phyloP scores from a whole-genome alignment of 2,113 vertebrate species.

The Neolamprologus fasciatus region DNA sequence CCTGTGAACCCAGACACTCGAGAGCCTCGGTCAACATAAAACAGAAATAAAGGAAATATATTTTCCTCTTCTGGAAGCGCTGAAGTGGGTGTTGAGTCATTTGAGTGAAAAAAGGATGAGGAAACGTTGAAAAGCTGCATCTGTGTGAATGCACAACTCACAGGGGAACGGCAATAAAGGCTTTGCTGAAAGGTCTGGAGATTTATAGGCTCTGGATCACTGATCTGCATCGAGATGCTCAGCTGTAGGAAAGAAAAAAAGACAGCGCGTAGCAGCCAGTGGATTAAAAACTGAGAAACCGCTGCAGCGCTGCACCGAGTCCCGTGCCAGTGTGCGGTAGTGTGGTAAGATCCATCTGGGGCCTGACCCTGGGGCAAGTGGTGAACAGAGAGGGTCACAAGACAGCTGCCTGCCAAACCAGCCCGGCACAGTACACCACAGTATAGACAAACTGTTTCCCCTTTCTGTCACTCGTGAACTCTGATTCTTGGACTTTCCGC shows the following conservation, averaged over 20 bases:
- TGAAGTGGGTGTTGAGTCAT: slow-evolving; percentile 39
- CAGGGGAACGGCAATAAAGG: not conserved
- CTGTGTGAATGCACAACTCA: not conserved
- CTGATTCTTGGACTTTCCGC: not conserved
- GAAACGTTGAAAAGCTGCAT: not conserved
- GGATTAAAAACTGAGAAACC: not conserved
- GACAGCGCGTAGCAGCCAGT: not conserved
- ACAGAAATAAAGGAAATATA: not conserved
- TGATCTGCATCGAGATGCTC: not conserved
- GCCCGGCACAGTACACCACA: not conserved
- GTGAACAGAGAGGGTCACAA: not conserved
- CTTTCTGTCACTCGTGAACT: not conserved
- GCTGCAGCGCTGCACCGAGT: not conserved
- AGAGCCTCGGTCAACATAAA: slow-evolving; percentile 7
- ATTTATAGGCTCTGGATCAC: slow-evolving; percentile 28
- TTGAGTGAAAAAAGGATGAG: slow-evolving; percentile 5
- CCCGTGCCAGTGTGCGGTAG: not conserved
- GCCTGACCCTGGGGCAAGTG: slow-evolving; percentile 7
- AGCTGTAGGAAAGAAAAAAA: slow-evolving; percentile 7
- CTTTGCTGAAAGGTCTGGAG: slow-evolving; percentile 34
- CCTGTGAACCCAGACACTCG: slow-evolving; percentile 31
- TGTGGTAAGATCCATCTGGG: not conserved
- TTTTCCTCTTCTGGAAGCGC: not conserved
- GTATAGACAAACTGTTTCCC: not conserved
- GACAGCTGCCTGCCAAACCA: slow-evolving; percentile 17